Conservation (phyloP, 2,113 vertebrate species). For the Burhinus oedicnemus region DNA sequence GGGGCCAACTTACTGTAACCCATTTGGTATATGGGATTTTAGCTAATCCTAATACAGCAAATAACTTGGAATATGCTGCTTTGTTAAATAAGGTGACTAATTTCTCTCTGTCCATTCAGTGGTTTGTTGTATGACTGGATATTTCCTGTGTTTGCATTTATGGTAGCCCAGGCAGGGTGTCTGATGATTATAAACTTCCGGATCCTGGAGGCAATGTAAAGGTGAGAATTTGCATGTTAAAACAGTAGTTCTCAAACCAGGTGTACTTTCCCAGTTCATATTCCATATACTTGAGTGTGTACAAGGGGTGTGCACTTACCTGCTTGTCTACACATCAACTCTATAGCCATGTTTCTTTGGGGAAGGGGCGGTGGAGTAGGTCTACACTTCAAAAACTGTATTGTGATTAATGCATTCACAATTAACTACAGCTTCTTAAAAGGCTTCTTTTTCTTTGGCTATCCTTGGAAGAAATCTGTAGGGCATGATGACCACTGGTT, state of each 20-base stretch:
- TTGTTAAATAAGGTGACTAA: not conserved
- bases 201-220: not conserved
- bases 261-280: not conserved
- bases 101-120: not conserved
- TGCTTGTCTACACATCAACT: not conserved
- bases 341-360: accelerated
- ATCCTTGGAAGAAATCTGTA: not conserved
- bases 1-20: not conserved
- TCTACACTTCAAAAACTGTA: not conserved
- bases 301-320: not conserved
- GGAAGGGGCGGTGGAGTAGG: not conserved
- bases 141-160: not conserved
- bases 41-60: not conserved
- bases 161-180: not conserved
- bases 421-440: not conserved
- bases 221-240: not conserved
- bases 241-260: not conserved
- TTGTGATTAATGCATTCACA: not conserved
- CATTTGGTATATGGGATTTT: not conserved
- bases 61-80: not conserved
- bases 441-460: not conserved
- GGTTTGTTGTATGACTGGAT: not conserved
- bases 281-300: not conserved
- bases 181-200: not conserved
- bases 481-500: not conserved